These are phyloP conservation scores for Omphaloscelis lunosa DNA, from an alignment of 2,888 invertebrate species.

Conservation along the genomic window DNA sequence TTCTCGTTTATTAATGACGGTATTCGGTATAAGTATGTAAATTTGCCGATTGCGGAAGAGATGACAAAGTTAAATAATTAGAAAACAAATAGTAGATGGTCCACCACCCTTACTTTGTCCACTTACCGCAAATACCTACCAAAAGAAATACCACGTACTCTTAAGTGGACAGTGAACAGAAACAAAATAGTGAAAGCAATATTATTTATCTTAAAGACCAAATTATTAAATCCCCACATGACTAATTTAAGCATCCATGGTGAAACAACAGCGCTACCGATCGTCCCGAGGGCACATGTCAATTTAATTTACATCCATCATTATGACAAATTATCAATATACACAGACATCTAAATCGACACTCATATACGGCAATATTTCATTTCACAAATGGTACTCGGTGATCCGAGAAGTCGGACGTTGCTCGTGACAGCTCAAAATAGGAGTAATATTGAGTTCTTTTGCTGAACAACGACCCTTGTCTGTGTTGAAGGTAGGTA, in stretches of 20 bases:
- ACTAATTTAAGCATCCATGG: constrained; percentile 23
- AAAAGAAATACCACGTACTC: background rate
- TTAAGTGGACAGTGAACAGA: no score
- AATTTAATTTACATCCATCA: constrained; percentile 65
- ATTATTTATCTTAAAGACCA: background rate
- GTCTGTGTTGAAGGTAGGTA: constrained; percentile 55
- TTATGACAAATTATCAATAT: constrained; percentile 60
- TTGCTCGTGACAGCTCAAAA: constrained; percentile 66
- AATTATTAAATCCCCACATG: constrained; percentile 29
- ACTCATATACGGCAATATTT: constrained; percentile 45
- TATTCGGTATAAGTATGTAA: no score
- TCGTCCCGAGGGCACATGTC: constrained; percentile 42
- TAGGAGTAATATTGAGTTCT: constrained; percentile 59
- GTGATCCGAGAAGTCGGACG: constrained; percentile 64
- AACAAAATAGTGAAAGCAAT: background rate
- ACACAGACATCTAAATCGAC: constrained; percentile 38
- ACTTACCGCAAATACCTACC: background rate
- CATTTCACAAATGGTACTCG: constrained; percentile 52
- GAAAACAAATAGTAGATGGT: background rate
- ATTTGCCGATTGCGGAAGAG: background rate
- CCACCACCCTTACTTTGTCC: background rate
- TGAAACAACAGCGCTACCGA: constrained; percentile 30
- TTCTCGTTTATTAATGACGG: background rate
- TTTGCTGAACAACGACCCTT: constrained; percentile 58
- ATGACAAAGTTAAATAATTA: no score